Evolutionary conservation across 2,888 invertebrate genomes (phyloP), one percentile per base, ranked within the genome.

Genomic region (Chironomus tentans): DNA sequence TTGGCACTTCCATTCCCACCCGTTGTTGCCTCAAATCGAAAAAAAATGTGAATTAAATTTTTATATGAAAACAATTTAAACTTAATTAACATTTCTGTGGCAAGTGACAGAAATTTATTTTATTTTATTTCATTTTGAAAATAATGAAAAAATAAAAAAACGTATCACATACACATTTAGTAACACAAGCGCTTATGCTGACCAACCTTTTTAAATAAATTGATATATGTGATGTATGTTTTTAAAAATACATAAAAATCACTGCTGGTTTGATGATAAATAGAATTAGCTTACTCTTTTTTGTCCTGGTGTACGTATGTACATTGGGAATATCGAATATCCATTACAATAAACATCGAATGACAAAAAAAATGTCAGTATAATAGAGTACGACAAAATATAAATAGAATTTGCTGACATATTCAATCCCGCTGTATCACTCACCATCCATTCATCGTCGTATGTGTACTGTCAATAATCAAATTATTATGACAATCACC

Each of bases 21-120:
- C 56, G 18, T 18, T 56, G 18, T 56, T 56, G 15, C 56, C 18
- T 21, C 69, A 47, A 46, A n/a, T 24, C 15, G 70, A 15, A 28
- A 68, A 38, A 68, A 68, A 68, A 28, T 24, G 24, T 7, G 56
- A 56, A 56, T 56, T 6, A 22, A 68, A 24, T 24, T 18, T 69
- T 69, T 70, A 70, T 56, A 70, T 48, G 22, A 50, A 70, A 70
- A 50, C 70, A 70, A 48, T 70, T 70, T 48, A 70, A 70, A 70
- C 70, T 70, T 70, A 70, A 70, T 70, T 70, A 70, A 70, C 70
- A 56, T 70, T 21, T 70, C 22, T 70, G 70, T 56, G 50, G 70
- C 28, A 50, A 22, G 56, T 48, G 50, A 12, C 22, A 70, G 15
- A 70, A 56, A 50, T 50, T n/a, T 15, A 56, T 56, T 56, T 56